Conservation (phyloP, 1,140 invertebrate species). For the Paralvinella palmiformis region DNA sequence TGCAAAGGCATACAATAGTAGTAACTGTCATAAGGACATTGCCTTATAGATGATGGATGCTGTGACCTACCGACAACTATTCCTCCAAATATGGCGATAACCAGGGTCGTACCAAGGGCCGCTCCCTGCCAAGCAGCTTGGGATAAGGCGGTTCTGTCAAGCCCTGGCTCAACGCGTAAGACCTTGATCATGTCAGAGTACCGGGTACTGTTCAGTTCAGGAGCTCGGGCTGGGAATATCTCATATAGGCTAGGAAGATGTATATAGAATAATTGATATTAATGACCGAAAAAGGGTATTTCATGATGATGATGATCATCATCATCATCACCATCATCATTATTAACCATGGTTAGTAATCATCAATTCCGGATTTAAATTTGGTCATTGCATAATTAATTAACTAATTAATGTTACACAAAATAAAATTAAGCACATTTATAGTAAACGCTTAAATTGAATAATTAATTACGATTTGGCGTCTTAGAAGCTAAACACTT, state of each 20-base stretch:
- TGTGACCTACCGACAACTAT: too few species aligned
- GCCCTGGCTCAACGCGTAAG: not conserved
- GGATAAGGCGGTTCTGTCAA: not conserved
- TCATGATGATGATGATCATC: not conserved
- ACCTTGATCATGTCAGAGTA: not conserved
- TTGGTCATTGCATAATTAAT: too few species aligned
- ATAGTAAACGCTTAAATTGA: not conserved
- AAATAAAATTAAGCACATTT: not conserved
- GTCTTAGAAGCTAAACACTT: not conserved
- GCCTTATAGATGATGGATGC: too few species aligned
- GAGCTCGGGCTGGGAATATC: too few species aligned
- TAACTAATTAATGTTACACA: too few species aligned
- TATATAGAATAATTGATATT: not conserved
- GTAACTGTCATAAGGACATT: too few species aligned
- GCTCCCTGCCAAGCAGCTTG: conserved; percentile 7
- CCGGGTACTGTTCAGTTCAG: not conserved
- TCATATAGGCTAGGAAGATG: not conserved
- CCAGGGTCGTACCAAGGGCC: not conserved
- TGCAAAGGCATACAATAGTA: too few species aligned
- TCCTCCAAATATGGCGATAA: conserved; percentile 8
- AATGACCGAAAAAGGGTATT: not conserved
- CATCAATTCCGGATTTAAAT: too few species aligned
- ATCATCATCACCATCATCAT: not conserved
- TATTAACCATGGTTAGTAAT: not conserved
- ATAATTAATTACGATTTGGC: not conserved